These are phyloP conservation scores for Hydropsyche tenuis DNA, from an alignment of 1,140 invertebrate species.

Conservation along the genomic window DNA sequence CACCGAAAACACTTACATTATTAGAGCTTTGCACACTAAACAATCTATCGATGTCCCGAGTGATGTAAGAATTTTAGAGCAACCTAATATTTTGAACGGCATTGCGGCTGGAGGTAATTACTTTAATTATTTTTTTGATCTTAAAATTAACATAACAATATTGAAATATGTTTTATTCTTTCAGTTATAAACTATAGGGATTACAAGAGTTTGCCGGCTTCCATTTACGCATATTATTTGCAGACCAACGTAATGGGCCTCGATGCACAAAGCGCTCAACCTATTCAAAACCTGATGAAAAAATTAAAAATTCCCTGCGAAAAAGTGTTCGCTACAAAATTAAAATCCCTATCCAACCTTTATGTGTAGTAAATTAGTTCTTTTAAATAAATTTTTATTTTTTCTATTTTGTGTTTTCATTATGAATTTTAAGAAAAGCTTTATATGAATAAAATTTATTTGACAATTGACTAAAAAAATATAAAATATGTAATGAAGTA, in stretches of 20 bases:
- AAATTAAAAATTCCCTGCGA: neutral
- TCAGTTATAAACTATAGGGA: slow-evolving; percentile 40
- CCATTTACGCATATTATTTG: slow-evolving; percentile 37
- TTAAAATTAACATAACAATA: no score
- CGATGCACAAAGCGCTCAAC: slow-evolving; percentile 23
- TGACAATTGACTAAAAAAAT: no score
- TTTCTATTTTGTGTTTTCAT: no score
- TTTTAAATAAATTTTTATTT: no score
- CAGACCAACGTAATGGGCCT: slow-evolving; percentile 24
- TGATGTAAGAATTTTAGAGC: slow-evolving; percentile 28
- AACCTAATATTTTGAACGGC: slow-evolving; percentile 47
- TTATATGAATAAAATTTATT: no score
- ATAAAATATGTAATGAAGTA: neutral
- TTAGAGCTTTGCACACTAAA: slow-evolving; percentile 35
- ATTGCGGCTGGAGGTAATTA: slow-evolving; percentile 46
- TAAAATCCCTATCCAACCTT: slow-evolving; percentile 6
- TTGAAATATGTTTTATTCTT: no score
- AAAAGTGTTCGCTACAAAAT: neutral
- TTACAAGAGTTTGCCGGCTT: slow-evolving; percentile 21
- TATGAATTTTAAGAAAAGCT: no score
- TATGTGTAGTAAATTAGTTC: neutral
- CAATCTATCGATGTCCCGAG: neutral
- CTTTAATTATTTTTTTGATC: no score
- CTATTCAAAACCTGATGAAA: slow-evolving; percentile 23
- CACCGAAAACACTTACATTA: slow-evolving; percentile 11